A percentile compares a stretch with the other conserved stretches of the same genome.
These are phyloP conservation scores for Pseudomyrmex dendroicus DNA, from an alignment of 1,140 invertebrate species.

Conservation along the genomic window DNA sequence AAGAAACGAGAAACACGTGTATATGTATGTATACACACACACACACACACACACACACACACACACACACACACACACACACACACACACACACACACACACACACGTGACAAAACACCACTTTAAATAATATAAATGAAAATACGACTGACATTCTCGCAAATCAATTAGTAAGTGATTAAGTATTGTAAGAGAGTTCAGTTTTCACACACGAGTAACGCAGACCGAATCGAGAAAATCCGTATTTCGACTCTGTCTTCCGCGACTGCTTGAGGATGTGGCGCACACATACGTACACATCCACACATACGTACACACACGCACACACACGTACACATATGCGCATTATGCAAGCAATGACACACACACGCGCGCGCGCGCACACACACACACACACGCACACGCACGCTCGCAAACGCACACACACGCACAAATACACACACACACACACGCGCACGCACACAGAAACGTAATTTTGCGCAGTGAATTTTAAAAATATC, in stretches of 20 bases:
- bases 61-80: conserved; percentile 61
- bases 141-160: background rate
- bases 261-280: conserved; percentile 53
- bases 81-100: conserved; percentile 52
- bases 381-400: conserved; percentile 6
- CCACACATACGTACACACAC: background rate
- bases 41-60: conserved; percentile 59
- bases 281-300: background rate
- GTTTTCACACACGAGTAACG: conserved; percentile 31
- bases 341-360: too few species aligned
- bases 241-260: conserved; percentile 38
- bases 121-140: conserved; percentile 12
- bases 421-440: background rate
- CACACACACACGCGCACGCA: background rate
- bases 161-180: conserved; percentile 9
- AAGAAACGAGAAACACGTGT: background rate
- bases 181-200: conserved; percentile 5
- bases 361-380: too few species aligned
- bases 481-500: conserved; percentile 45
- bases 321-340: too few species aligned
- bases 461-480: conserved; percentile 37
- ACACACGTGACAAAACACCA: conserved; percentile 36
- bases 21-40: conserved; percentile 41
- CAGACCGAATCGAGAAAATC: conserved; percentile 12
- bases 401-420: too few species aligned